Evolutionary conservation across 2,113 vertebrate species (phyloP).

Genomic region (Capreolus pygargus): DNA sequence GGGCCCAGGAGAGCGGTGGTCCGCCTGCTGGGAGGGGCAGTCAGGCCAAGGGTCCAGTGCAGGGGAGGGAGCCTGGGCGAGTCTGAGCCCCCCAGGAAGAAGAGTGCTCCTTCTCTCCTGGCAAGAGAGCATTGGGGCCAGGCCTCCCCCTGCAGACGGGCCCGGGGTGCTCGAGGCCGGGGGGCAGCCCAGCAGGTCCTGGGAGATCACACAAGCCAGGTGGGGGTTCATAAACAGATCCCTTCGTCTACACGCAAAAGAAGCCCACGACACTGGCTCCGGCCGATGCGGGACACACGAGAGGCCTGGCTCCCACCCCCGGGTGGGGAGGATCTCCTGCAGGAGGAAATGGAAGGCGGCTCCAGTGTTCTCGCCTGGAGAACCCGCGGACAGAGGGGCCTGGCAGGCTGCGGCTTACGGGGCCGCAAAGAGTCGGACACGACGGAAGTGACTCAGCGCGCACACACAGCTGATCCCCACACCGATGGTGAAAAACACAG

Average conservation of each 20-base stretch:
- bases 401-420: rapidly evolving
- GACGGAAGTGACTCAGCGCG: no score
- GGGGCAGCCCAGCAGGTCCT: neutral
- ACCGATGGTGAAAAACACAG: rapidly evolving
- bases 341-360: neutral
- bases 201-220: neutral
- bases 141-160: neutral
- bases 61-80: neutral
- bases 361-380: neutral
- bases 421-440: neutral
- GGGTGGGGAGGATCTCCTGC: neutral
- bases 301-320: rapidly evolving
- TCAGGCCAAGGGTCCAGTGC: neutral
- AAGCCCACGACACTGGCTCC: neutral
- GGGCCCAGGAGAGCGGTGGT: neutral
- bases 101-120: neutral
- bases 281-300: rapidly evolving
- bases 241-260: neutral
- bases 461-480: rapidly evolving
- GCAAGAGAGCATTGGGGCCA: neutral
- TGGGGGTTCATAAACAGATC: neutral
- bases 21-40: neutral
- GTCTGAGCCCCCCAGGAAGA: neutral
- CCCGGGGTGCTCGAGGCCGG: neutral
- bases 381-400: neutral